Conservation (phyloP, 2,797 vertebrate species). For the Acanthopagrus latus region DNA sequence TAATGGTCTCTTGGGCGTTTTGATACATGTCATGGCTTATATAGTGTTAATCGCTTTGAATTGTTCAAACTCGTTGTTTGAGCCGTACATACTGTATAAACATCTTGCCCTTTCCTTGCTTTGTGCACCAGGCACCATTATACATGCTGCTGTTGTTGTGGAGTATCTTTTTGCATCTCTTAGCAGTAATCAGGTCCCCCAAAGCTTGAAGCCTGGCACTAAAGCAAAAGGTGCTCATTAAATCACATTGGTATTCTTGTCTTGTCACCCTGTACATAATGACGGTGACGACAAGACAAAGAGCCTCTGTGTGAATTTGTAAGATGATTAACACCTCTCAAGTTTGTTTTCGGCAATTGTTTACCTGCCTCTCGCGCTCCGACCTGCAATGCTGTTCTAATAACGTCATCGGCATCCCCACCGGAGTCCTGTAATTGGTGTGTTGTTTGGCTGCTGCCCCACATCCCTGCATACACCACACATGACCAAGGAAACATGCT, state of each 20-base stretch:
- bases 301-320: constrained; percentile 37
- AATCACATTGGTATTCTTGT: constrained; percentile 33
- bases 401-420: constrained; percentile 37
- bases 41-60: not conserved
- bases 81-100: not conserved
- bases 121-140: not conserved
- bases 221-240: constrained; percentile 38
- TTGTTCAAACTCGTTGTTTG: not conserved
- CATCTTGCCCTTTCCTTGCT: not conserved
- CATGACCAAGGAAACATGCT: not conserved
- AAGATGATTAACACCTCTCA: constrained; percentile 52
- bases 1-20: not conserved
- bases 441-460: constrained; percentile 31
- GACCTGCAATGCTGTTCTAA: constrained; percentile 40
- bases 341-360: constrained; percentile 29
- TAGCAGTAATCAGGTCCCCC: constrained; percentile 37
- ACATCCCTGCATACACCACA: constrained; percentile 37
- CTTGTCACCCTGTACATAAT: constrained; percentile 18
- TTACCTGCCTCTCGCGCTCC: constrained; percentile 21
- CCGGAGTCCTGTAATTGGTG: constrained; percentile 13
- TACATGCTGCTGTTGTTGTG: not conserved
- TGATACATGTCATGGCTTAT: not conserved
- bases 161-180: constrained; percentile 29
- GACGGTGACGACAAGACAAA: constrained; percentile 19
- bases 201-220: constrained; percentile 19